A percentile compares a stretch with the other conserved stretches of the same genome.
Evolutionary conservation across 1,140 invertebrate species (phyloP).

Genomic region (Lucilia cuprina): DNA sequence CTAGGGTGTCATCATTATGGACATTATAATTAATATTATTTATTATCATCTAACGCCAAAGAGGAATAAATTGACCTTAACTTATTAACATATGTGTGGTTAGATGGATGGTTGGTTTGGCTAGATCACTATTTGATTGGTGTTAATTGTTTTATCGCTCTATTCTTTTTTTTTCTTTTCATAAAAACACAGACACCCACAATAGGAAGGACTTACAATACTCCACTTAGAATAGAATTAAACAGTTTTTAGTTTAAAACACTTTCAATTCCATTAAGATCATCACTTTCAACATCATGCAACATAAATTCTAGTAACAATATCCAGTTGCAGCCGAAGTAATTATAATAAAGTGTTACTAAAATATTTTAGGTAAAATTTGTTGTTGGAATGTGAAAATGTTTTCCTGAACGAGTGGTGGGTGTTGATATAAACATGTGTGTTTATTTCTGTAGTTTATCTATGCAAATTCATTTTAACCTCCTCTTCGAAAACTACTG

Average conservation of each 20-base stretch:
- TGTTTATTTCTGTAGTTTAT: not conserved
- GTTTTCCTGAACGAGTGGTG: too few species aligned
- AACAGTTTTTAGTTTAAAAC: too few species aligned
- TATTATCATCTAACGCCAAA: not conserved
- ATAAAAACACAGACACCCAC: not conserved
- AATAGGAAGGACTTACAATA: not conserved
- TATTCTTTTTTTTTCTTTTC: not conserved
- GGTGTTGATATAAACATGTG: not conserved
- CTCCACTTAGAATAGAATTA: not conserved
- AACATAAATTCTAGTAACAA: not conserved
- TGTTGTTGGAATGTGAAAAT: too few species aligned
- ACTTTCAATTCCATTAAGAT: not conserved
- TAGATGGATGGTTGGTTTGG: not conserved
- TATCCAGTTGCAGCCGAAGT: not conserved
- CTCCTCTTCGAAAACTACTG: not conserved
- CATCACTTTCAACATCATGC: not conserved
- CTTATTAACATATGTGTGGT: not conserved
- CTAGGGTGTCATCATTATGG: not conserved
- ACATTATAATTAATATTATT: not conserved
- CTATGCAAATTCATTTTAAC: constrained; percentile 12
- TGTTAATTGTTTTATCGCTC: constrained; percentile 6
- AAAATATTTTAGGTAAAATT: too few species aligned
- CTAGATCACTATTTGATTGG: not conserved
- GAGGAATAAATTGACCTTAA: not conserved
- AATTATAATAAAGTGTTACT: too few species aligned